Base-by-base conservation (phyloP, 2,888 invertebrate species). In the Leptinotarsa tumamoca region DNA sequence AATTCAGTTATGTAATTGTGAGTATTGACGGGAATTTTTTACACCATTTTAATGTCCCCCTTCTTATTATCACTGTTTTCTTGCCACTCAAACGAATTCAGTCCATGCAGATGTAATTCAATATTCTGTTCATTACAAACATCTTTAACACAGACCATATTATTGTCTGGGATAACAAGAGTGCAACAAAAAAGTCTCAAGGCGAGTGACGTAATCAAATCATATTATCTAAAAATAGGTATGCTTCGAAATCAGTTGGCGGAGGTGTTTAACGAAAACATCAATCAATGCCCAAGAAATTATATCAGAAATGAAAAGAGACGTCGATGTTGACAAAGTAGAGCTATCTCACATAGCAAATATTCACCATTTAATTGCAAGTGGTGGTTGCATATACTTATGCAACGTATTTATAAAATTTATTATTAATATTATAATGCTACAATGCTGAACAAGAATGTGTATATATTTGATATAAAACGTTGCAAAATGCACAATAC, bases 161-260 rank as follows among this genome's bases (percentile, higher is more conserved):
- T 58, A 23, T 58, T 58, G 27, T 58, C 58, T 58, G 56, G 56
- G 18, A 21, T 4, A 21, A 58, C 58, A 23, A 33, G 58, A 21
- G 23, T 14, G 17, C 5, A 52, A 58, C 4, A 58, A 58, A 58
- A 58, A 58, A 58, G 21, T 23, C 13, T 23, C 58, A 58, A 58
- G 58, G 58, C 58, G 58, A 58, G 21, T 58, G 4, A 15, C 23
- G 23, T 58, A 27, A 58, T 58, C 27, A 58, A 58, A 58, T 58
- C 58, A 58, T 15, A 15, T 58, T 58, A 23, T 58, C 58, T 14
- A 58, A 23, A 58, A 58, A 58, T 58, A 58, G 58, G 23, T 58
- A 13, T 21, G 14, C 23, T 58, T 58, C 21, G 23, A 23, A 15
- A 58, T 23, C 21, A 58, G 23, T 14, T 58, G 23, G 17, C 23